phyloP scores from a whole-genome alignment of 2,797 vertebrate genomes.

The Cuniculus paca region DNA sequence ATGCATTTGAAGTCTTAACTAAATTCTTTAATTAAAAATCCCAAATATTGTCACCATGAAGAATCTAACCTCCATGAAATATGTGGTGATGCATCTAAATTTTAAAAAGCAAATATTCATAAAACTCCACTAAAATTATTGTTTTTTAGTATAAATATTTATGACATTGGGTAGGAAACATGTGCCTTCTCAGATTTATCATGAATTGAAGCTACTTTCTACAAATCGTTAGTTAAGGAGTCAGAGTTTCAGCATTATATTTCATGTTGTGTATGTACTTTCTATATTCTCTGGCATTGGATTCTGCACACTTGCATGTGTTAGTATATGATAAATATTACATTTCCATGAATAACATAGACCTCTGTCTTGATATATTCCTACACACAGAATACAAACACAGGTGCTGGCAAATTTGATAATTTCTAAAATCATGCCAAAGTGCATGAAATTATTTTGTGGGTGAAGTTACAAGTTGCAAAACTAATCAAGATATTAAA shows the following conservation, averaged over 20 bases:
- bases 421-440: not conserved
- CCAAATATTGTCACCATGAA: not conserved
- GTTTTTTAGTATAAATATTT: not conserved
- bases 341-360: not conserved
- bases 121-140: not conserved
- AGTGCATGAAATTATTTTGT: not conserved
- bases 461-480: not conserved
- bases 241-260: not conserved
- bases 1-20: not conserved
- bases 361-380: not conserved
- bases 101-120: not conserved
- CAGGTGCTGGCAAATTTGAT: constrained; percentile 10
- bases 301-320: not conserved
- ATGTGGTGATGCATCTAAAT: not conserved
- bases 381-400: not conserved
- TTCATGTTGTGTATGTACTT: not conserved
- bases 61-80: not conserved
- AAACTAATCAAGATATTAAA: not conserved
- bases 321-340: not conserved
- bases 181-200: not conserved
- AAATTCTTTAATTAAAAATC: not conserved
- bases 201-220: not conserved
- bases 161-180: not conserved
- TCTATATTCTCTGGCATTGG: not conserved
- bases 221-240: not conserved